These are phyloP conservation scores for Platysteira castanea DNA, from an alignment of 2,113 vertebrate species.

Conservation along the genomic window DNA sequence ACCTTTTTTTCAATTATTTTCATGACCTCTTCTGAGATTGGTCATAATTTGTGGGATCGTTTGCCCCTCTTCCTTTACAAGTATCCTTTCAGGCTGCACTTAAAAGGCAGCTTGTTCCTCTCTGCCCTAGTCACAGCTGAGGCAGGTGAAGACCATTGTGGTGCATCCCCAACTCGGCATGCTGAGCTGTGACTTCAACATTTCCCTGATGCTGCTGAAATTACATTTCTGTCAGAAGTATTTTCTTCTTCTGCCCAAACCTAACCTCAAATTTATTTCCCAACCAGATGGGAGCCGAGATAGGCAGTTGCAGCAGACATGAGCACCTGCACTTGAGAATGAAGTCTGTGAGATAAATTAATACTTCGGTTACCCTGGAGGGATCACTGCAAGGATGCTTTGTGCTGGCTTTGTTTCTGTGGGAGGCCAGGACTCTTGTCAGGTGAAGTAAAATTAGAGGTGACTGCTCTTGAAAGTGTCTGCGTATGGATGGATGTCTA, in stretches of 20 bases:
- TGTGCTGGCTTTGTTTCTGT: background rate
- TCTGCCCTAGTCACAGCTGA: background rate
- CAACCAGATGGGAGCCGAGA: background rate
- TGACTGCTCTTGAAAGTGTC: background rate
- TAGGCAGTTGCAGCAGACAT: background rate
- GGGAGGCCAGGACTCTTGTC: background rate
- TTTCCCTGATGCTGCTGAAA: background rate
- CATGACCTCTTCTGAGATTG: background rate
- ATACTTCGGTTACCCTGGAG: background rate
- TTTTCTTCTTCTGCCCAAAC: background rate
- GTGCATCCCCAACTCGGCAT: background rate
- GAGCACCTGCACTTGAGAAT: background rate
- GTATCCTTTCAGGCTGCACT: background rate
- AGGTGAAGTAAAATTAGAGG: background rate
- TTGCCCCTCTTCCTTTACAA: background rate
- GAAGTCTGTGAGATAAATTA: background rate
- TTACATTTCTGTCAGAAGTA: background rate
- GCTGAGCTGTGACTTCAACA: background rate
- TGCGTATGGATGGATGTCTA: background rate
- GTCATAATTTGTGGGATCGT: background rate
- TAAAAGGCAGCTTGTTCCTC: background rate
- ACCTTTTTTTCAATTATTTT: background rate
- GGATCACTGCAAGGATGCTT: background rate
- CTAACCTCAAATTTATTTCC: background rate
- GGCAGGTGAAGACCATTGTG: background rate